Base-by-base conservation (phyloP, 2,888 invertebrate genomes). In the Thera britannica region DNA sequence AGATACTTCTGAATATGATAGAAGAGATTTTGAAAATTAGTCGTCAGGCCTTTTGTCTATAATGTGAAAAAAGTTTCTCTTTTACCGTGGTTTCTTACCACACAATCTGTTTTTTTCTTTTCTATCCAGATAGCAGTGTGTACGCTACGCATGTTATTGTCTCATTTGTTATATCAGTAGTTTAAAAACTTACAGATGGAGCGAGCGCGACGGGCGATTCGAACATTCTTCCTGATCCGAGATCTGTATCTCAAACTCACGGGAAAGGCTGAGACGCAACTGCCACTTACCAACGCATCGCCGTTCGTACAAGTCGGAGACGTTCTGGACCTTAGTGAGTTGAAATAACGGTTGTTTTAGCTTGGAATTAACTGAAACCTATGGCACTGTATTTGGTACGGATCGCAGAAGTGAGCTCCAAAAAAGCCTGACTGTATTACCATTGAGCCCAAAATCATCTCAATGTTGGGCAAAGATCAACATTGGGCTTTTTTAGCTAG, bases 281-380 rank as follows among this genome's bases (percentile, higher is more conserved):
- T 99, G 79, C 99, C 99, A 0, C 90, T 99, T 59, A 97, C 98
- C 1, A 98, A 98, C 84, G 96, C 97, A 0, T 96, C 96, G 71
- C 97, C 97, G 72, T 97, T 98, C 83, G 98, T 99, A 62, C 97
- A 98, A 94, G 96, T 98, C 73, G 98, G 98, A 75, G 98, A 99
- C 87, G 97, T 98, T 70, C 95, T 99, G 82, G 99, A 99, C 94
- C 95, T 99, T 82, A 99, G 99, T 99, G 94, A 94, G 95, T 92
- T 41, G 11, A 46, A 4, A 58, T 59, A 36, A 52, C 3, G 34
- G 2, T 34, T 52, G 34, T 34, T 52, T 52, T 52, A 12, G 49
- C n/a, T 12, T 49, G 49, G 49, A n/a, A 5, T 2, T 5, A 5
- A 41, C 23, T 23, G 23, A 41, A 41, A 1, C 41, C 5, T 7